Base-by-base conservation (phyloP, 2,888 invertebrate genomes). In the Uloborus plumipes region DNA sequence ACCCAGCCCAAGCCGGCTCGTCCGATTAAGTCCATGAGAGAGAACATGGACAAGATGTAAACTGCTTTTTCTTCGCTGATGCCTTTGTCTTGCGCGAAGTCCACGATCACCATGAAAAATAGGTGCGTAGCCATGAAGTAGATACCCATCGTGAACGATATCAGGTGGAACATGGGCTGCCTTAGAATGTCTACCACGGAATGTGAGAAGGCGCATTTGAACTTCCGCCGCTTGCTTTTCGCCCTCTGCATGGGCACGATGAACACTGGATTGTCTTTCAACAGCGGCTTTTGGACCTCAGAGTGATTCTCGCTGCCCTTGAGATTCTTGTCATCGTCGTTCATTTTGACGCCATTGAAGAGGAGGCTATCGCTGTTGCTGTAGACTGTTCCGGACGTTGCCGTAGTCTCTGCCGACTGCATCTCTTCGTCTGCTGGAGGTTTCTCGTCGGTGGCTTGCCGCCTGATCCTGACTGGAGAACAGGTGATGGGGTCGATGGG, bases 101-200 rank as follows among this genome's bases (percentile, higher is more conserved):
- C 86, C 16, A 85, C 77, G 14, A 85, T 84, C n/a, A 86, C 80
- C 85, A 86, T 85, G 50, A 84, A 80, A 31, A 84, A 83, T 9
- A 84, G 79, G 18, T 75, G 78, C 11, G 75, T 55, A 4, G 58
- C 70, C 18, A 84, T 14, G 15, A 84, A 78, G 51, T 69, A 84
- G 14, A 79, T 47, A 26, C 53, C 47, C 79, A 78, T 79, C 20
- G 74, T 76, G 49, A 69, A 70, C 1, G 79, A 50, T 4, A 84
- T 51, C 1, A 78, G n/a, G 16, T 79, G 49, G 31, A 84, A 84
- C 31, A 75, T 71, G 0, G 84, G 75, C 16, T 74, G 18, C 26
- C 26, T 71, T 49, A 84, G 18, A 11, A 84, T 75, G 51, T 59
- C 62, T 6, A 16, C 13, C 4, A 81, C 20, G 51, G 81, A 75